A percentile compares a stretch with the other conserved stretches of the same genome.
These are phyloP conservation scores for Mercenaria mercenaria DNA, from an alignment of 1,140 invertebrate genomes.

Conservation along the genomic window DNA sequence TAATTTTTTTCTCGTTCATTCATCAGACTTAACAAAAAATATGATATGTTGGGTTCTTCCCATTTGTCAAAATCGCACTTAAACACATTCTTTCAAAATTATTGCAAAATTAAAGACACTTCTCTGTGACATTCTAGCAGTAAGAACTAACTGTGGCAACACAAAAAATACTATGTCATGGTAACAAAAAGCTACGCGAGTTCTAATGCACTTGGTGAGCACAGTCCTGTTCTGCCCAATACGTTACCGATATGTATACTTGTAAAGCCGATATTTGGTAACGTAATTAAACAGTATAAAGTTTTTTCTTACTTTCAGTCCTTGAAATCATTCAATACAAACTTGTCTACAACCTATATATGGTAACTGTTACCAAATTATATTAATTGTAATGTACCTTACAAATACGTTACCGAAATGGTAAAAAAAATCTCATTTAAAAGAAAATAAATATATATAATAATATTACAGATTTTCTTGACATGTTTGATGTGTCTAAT, in stretches of 20 bases:
- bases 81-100: neutral
- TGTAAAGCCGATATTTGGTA: neutral
- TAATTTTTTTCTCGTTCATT: slow-evolving; percentile 21
- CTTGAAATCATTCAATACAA: neutral
- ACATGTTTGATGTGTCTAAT: slow-evolving; percentile 8
- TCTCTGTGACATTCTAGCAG: neutral
- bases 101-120: neutral
- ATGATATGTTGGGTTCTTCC: neutral
- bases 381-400: neutral
- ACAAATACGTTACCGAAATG: neutral
- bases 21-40: slow-evolving; percentile 9
- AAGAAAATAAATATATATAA: slow-evolving; percentile 42
- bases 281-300: neutral
- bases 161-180: neutral
- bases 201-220: too few species aligned
- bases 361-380: neutral
- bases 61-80: neutral
- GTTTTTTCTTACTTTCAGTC: too few species aligned
- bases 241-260: neutral
- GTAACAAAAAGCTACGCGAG: neutral
- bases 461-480: neutral
- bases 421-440: neutral
- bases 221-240: too few species aligned
- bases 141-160: neutral
- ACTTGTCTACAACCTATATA: neutral